phyloP scores from a whole-genome alignment of 2,113 vertebrate genomes.

The Rafetus swinhoei region DNA sequence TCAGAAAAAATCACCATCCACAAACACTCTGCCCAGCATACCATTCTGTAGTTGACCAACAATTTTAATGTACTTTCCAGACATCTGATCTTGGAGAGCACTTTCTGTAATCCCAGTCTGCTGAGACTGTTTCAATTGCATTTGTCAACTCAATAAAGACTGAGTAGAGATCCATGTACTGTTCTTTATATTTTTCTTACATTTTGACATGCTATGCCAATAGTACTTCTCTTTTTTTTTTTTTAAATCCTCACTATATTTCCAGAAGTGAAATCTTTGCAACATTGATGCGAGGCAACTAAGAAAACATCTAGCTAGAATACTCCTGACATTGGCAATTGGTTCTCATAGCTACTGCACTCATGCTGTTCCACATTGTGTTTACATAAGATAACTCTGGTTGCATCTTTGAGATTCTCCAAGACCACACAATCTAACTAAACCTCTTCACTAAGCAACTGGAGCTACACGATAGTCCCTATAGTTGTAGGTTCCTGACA shows the following conservation, averaged over 20 bases:
- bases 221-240: slow-evolving; percentile 23
- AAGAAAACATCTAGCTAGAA: slow-evolving; percentile 22
- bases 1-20: slow-evolving; percentile 23
- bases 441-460: background rate
- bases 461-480: background rate
- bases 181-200: slow-evolving; percentile 50
- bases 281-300: background rate
- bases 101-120: slow-evolving; percentile 50
- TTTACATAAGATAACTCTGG: background rate
- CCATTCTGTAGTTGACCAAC: background rate
- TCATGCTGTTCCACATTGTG: background rate
- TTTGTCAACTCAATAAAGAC: slow-evolving; percentile 56
- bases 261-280: background rate
- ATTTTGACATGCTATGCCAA: background rate
- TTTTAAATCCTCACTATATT: background rate
- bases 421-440: fast-evolving
- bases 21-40: slow-evolving; percentile 39
- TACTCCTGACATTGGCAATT: slow-evolving; percentile 3
- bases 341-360: background rate
- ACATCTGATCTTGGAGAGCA: background rate
- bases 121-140: slow-evolving; percentile 50
- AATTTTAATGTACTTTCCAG: slow-evolving; percentile 56
- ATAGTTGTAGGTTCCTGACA: background rate
- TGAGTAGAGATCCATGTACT: slow-evolving; percentile 45
- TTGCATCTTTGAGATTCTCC: background rate